Conservation (phyloP, 1,140 invertebrate genomes). For the Trichonephila inaurata region DNA sequence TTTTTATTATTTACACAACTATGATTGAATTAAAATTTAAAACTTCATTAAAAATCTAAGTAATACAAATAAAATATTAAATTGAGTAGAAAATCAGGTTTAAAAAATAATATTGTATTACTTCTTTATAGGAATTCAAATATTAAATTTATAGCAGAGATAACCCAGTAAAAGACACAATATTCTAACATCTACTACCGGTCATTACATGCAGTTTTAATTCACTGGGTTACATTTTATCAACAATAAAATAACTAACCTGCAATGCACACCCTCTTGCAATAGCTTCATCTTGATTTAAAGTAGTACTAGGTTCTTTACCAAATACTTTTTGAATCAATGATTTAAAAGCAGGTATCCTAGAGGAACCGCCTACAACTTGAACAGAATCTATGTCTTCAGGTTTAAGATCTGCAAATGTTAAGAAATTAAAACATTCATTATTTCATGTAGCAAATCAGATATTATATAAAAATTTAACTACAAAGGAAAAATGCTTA, state of each 20-base stretch:
- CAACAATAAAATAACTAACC: constrained; percentile 62
- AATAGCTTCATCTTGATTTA: constrained; percentile 99
- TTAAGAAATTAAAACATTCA: neutral
- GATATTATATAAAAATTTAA: neutral
- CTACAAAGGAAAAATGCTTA: constrained; percentile 22
- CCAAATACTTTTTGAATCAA: constrained; percentile 84
- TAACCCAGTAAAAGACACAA: neutral
- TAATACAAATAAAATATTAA: no score
- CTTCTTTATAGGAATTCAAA: neutral
- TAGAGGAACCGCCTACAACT: constrained; percentile 96
- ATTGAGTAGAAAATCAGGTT: neutral
- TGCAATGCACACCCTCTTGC: constrained; percentile 96
- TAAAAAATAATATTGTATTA: neutral
- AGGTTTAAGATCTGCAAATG: constrained; percentile 80
- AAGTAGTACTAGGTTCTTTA: constrained; percentile 93
- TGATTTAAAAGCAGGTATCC: constrained; percentile 95
- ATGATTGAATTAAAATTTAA: no score
- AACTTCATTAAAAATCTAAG: no score
- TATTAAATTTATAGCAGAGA: neutral
- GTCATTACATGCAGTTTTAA: no score
- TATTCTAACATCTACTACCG: neutral
- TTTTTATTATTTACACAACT: no score
- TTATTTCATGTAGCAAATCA: neutral
- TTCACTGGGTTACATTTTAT: no score
- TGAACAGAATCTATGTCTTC: constrained; percentile 97